phyloP scores from a whole-genome alignment of 1,140 invertebrate genomes.

The Papilio glaucus region DNA sequence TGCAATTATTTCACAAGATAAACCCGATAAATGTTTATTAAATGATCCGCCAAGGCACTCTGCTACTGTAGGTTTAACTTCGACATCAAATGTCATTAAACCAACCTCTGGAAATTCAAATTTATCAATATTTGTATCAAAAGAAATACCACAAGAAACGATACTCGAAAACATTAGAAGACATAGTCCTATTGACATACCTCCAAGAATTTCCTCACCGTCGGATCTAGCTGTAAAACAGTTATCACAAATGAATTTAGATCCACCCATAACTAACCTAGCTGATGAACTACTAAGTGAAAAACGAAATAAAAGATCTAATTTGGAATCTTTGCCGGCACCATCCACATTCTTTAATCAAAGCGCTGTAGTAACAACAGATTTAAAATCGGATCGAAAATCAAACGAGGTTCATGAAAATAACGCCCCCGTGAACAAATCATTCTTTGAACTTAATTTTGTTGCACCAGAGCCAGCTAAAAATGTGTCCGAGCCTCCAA shows the following conservation, averaged over 20 bases:
- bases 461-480: slow-evolving; percentile 47
- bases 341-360: slow-evolving; percentile 41
- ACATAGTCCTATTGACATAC: background rate
- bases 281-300: slow-evolving; percentile 12
- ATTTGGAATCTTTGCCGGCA: background rate
- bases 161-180: slow-evolving; percentile 1
- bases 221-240: slow-evolving; percentile 29
- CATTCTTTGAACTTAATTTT: slow-evolving; percentile 38
- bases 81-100: background rate
- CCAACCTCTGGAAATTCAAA: background rate
- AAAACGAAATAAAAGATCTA: background rate
- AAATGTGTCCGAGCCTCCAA: slow-evolving; percentile 62
- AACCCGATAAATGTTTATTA: background rate
- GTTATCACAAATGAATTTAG: slow-evolving; percentile 28
- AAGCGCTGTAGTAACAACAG: background rate
- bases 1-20: background rate
- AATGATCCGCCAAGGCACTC: background rate
- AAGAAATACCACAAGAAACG: background rate
- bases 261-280: slow-evolving; percentile 30
- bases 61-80: background rate
- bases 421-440: background rate
- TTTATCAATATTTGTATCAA: background rate
- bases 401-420: background rate
- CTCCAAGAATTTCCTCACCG: background rate
- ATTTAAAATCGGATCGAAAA: background rate